Percentiles rank a stretch among this genome's conserved stretches.
Evolutionary conservation across 2,888 invertebrate genomes (phyloP).

Genomic region (Trachelus stipa): DNA sequence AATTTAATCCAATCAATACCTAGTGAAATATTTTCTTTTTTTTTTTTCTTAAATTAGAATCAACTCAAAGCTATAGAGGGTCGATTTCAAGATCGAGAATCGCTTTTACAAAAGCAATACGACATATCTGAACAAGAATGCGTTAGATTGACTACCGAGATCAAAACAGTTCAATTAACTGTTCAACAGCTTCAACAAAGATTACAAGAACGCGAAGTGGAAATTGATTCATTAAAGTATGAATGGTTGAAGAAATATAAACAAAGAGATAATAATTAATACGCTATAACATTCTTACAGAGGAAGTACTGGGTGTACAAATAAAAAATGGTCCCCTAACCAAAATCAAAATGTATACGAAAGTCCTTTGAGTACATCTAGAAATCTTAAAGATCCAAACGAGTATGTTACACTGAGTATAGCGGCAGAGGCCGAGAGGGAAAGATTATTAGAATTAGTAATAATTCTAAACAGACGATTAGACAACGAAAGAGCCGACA

Average conservation of each 20-base stretch:
- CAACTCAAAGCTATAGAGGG: conserved; percentile 45
- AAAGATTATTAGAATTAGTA: conserved; percentile 72
- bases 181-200: conserved; percentile 48
- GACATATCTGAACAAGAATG: conserved; percentile 46
- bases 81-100: conserved; percentile 46
- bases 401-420: conserved; percentile 67
- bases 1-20: background rate
- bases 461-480: conserved; percentile 71
- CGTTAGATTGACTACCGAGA: conserved; percentile 44
- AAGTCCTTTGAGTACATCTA: conserved; percentile 26
- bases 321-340: too few species aligned
- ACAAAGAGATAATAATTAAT: too few species aligned
- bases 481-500: conserved; percentile 69
- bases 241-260: background rate
- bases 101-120: conserved; percentile 35
- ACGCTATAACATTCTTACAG: too few species aligned
- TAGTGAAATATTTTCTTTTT: background rate
- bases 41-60: conserved; percentile 29
- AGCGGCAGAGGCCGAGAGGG: conserved; percentile 74
- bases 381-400: conserved; percentile 38
- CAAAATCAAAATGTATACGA: background rate
- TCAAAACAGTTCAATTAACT: conserved; percentile 44
- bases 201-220: conserved; percentile 56
- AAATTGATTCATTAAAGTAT: conserved; percentile 51
- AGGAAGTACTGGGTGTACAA: too few species aligned